Percentiles rank a stretch among this genome's conserved stretches.
Evolutionary conservation across 2,888 invertebrate genomes (phyloP).

Genomic region (Leptogaster cylindrica): DNA sequence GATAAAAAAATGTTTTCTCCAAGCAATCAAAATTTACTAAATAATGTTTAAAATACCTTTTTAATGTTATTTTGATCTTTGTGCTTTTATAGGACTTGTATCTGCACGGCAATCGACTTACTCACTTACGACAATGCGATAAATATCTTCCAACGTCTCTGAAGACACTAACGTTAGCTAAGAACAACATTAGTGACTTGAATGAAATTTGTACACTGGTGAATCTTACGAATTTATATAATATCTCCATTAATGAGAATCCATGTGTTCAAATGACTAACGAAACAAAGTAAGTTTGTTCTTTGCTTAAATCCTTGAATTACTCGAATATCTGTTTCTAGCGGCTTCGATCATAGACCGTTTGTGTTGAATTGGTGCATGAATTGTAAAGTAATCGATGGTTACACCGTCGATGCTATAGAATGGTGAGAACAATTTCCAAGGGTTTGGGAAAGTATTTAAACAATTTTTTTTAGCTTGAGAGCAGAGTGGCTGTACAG

Average conservation of each 20-base stretch:
- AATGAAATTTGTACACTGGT: constrained; percentile 85
- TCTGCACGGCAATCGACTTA: constrained; percentile 85
- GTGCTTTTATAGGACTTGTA: constrained; percentile 77
- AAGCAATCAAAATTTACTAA: too few relatives aligned
- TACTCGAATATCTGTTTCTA: constrained; percentile 56
- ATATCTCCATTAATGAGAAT: constrained; percentile 85
- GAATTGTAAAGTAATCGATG: constrained; percentile 85
- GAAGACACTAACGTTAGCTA: constrained; percentile 77
- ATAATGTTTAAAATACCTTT: too few relatives aligned
- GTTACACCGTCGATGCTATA: constrained; percentile 85
- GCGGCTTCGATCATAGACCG: constrained; percentile 90
- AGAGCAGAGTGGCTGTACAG: constrained; percentile 96
- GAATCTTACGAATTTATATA: constrained; percentile 76
- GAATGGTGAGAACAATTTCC: constrained; percentile 69
- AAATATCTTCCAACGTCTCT: constrained; percentile 79
- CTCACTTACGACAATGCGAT: constrained; percentile 81
- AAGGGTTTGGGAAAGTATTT: constrained; percentile 48
- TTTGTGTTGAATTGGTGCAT: constrained; percentile 94
- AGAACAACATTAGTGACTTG: constrained; percentile 83
- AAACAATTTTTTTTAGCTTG: constrained; percentile 66
- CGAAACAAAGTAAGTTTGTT: constrained; percentile 70
- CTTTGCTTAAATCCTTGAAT: not conserved
- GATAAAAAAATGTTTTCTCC: too few relatives aligned
- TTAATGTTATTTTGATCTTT: too few relatives aligned
- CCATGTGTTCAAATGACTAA: constrained; percentile 83